Conservation (phyloP, 2,888 invertebrate species). For the Cremastobaeus sp. region DNA sequence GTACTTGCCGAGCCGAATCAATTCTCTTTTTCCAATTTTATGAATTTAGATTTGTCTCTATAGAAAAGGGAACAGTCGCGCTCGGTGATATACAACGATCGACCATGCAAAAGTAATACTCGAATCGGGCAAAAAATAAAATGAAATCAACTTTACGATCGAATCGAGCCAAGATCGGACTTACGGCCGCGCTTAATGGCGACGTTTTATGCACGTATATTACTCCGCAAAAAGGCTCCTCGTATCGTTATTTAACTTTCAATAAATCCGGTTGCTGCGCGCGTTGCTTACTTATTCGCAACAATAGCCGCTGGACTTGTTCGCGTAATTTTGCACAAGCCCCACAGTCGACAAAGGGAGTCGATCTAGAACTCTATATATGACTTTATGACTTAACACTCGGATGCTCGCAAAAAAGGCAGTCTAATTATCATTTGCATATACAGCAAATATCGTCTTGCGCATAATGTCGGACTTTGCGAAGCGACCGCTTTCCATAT, state of each 20-base stretch:
- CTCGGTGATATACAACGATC: constrained; percentile 29
- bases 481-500: constrained; percentile 49
- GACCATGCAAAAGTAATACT: constrained; percentile 36
- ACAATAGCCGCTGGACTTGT: too few relatives aligned
- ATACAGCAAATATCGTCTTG: constrained; percentile 16
- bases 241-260: constrained; percentile 35
- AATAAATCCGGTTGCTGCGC: constrained; percentile 26
- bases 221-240: constrained; percentile 22
- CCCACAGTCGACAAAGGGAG: too few relatives aligned
- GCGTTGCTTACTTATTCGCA: constrained; percentile 2
- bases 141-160: constrained; percentile 44
- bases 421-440: constrained; percentile 40
- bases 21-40: constrained; percentile 16
- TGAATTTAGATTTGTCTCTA: constrained; percentile 27
- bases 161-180: constrained; percentile 44
- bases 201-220: constrained; percentile 36
- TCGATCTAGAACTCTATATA: constrained; percentile 16
- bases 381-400: constrained; percentile 30
- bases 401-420: constrained; percentile 18
- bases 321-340: too few relatives aligned
- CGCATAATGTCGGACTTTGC: constrained; percentile 21
- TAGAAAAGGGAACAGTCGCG: constrained; percentile 30
- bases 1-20: constrained; percentile 4
- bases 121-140: constrained; percentile 32
- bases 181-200: constrained; percentile 48